Evolutionary conservation across 2,797 vertebrate genomes (phyloP).

Genomic region (Gallirallus australis): DNA sequence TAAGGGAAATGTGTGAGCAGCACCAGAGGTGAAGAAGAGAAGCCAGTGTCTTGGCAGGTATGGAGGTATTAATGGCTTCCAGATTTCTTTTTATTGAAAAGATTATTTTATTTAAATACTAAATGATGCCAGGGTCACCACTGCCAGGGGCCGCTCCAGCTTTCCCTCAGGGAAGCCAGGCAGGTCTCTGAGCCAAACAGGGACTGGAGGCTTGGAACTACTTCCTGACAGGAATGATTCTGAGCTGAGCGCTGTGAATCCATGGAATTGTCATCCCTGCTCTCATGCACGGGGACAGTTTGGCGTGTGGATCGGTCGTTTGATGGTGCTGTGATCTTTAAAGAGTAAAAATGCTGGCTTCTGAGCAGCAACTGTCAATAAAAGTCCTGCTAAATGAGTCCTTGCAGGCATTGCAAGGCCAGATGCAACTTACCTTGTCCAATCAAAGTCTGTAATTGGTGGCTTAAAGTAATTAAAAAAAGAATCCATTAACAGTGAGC

Average conservation of each 20-base stretch:
- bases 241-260: background rate
- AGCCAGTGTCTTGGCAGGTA: background rate
- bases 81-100: background rate
- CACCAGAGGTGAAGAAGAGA: background rate
- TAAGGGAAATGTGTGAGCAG: background rate
- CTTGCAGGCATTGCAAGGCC: conserved; percentile 13
- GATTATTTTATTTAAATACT: background rate
- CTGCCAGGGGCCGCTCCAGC: background rate
- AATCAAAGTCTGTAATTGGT: conserved; percentile 5
- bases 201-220: conserved; percentile 2
- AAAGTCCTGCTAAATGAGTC: background rate
- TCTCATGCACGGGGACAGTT: background rate
- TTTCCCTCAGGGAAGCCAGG: background rate
- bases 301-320: background rate
- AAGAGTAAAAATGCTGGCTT: background rate
- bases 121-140: background rate
- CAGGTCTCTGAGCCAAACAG: background rate
- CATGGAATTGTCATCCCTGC: background rate
- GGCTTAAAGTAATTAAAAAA: background rate
- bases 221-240: conserved; percentile 32
- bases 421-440: background rate
- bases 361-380: conserved; percentile 22
- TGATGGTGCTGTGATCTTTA: background rate
- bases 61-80: background rate
- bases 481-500: background rate